These are phyloP conservation scores for Cranoglanis bouderius DNA, from an alignment of 2,113 vertebrate genomes.

Conservation along the genomic window DNA sequence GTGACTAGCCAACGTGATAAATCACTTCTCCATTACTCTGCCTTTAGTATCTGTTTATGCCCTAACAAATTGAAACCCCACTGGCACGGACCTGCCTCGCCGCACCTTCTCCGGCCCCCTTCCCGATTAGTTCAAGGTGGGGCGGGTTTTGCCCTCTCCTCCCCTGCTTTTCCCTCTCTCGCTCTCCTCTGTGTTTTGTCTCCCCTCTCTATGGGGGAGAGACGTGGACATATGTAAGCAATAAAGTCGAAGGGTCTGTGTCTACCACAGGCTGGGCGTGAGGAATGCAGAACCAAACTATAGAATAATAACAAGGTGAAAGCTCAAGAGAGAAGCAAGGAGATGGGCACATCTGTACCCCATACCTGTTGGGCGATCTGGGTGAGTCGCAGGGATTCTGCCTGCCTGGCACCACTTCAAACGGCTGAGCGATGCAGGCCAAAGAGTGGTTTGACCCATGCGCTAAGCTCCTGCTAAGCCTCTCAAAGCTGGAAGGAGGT, in stretches of 20 bases:
- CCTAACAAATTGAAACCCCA: conserved; percentile 99
- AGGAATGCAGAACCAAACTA: conserved; percentile 99
- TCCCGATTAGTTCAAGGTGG: conserved; percentile 99
- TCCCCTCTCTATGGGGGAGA: conserved; percentile 93
- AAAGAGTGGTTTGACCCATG: conserved; percentile 89
- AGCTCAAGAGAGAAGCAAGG: conserved; percentile 58
- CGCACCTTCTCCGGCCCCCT: conserved; percentile 79
- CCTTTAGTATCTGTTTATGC: conserved; percentile 99
- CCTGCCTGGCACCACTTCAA: conserved; percentile 88
- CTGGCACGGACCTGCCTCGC: conserved; percentile 81
- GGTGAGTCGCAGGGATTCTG: conserved; percentile 58
- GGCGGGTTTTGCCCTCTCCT: conserved; percentile 88
- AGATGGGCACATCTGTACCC: conserved; percentile 79
- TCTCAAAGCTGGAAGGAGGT: conserved; percentile 86
- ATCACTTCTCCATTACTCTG: conserved; percentile 90
- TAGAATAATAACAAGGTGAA: conserved; percentile 95
- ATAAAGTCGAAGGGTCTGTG: conserved; percentile 93
- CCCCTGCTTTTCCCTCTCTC: conserved; percentile 78
- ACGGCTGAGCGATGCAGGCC: conserved; percentile 90
- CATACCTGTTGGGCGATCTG: conserved; percentile 74
- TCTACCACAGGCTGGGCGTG: conserved; percentile 86
- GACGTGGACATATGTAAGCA: conserved; percentile 98
- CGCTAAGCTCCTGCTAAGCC: conserved; percentile 84
- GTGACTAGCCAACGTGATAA: conserved; percentile 97
- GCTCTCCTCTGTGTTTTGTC: conserved; percentile 90